Conservation (phyloP, 2,113 vertebrate genomes). For the Oriolus oriolus region DNA sequence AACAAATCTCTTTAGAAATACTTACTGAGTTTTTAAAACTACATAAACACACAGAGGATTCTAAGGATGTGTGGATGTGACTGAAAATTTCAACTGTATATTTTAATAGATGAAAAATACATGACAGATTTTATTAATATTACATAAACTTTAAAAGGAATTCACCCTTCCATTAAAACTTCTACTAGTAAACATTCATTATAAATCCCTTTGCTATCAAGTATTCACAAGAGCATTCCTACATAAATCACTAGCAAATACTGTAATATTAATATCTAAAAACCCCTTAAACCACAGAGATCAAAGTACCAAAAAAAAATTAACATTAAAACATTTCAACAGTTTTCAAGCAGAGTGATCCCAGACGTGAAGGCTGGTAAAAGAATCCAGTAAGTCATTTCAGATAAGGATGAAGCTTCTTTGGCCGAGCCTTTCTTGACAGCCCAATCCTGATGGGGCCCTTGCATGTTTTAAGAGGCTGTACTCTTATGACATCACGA, state of each 20-base stretch:
- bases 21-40: not conserved
- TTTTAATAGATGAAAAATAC: constrained; percentile 36
- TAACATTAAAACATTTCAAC: constrained; percentile 21
- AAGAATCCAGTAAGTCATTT: constrained; percentile 60
- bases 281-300: not conserved
- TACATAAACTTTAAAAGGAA: constrained; percentile 36
- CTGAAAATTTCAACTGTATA: not conserved
- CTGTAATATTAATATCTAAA: constrained; percentile 10
- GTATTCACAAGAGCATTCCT: constrained; percentile 14
- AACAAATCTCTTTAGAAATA: not conserved
- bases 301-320: not conserved
- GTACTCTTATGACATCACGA: constrained; percentile 73
- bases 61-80: not conserved
- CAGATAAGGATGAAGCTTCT: constrained; percentile 84
- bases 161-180: constrained; percentile 30
- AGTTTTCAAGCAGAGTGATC: not conserved
- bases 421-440: constrained; percentile 84
- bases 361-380: not conserved
- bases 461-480: constrained; percentile 85
- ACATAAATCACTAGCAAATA: constrained; percentile 38
- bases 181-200: constrained; percentile 17
- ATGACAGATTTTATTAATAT: constrained; percentile 44
- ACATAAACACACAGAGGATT: not conserved
- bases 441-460: constrained; percentile 88
- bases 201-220: constrained; percentile 11